phyloP scores from a whole-genome alignment of 1,140 invertebrate genomes.

The Semibalanus balanoides region DNA sequence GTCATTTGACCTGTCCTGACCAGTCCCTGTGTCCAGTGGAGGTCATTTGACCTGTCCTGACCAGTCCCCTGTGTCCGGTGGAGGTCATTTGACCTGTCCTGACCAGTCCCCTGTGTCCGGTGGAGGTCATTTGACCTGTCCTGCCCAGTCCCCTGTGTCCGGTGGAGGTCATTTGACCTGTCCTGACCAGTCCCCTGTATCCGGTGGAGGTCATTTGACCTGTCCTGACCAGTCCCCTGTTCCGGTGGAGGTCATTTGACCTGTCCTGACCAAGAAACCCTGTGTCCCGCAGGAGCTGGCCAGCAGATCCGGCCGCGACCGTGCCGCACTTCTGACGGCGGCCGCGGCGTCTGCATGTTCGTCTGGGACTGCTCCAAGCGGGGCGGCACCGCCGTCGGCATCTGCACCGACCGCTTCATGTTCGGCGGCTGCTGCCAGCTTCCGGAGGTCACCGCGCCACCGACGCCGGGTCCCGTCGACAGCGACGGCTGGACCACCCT shows the following conservation, averaged over 20 bases:
- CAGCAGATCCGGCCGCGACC: background rate
- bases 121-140: too few species aligned
- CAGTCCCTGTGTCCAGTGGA: too few species aligned
- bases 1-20: too few species aligned
- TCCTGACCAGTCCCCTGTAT: background rate
- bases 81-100: too few species aligned
- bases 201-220: too few species aligned
- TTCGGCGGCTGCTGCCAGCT: slow-evolving; percentile 72
- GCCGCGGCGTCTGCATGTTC: slow-evolving; percentile 79
- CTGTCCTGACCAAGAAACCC: background rate
- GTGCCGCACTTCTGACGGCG: slow-evolving; percentile 1
- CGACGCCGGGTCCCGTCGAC: too few species aligned
- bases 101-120: too few species aligned
- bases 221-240: too few species aligned
- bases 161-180: background rate
- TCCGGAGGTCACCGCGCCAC: slow-evolving; percentile 9
- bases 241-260: background rate
- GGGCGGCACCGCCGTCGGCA: slow-evolving; percentile 73
- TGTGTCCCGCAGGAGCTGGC: too few species aligned
- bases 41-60: too few species aligned
- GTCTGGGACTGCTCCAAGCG: slow-evolving; percentile 87
- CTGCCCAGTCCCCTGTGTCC: too few species aligned
- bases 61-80: too few species aligned
- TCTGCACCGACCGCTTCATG: slow-evolving; percentile 89
- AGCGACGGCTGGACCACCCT: slow-evolving; percentile 4